Evolutionary conservation across 2,888 invertebrate genomes (phyloP).

Genomic region (Drosophila pullipes): DNA sequence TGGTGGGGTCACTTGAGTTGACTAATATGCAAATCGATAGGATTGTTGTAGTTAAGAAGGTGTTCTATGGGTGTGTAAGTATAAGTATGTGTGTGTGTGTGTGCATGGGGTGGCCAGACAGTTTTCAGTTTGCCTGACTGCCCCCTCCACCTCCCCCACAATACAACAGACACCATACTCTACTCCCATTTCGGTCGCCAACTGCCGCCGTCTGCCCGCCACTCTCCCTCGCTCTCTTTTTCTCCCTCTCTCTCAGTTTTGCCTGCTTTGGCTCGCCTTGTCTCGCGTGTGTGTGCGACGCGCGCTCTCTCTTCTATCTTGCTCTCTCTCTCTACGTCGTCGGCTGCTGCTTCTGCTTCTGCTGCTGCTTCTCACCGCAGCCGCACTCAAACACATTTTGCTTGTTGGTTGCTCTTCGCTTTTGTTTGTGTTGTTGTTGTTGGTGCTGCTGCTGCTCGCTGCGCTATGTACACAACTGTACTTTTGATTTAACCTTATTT

Average conservation of each 20-base stretch:
- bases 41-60: conserved; percentile 47
- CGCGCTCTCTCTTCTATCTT: conserved; percentile 63
- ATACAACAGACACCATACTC: conserved; percentile 27
- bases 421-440: conserved; percentile 73
- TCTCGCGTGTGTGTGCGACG: conserved; percentile 76
- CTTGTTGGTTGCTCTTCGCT: conserved; percentile 76
- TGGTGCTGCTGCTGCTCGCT: conserved; percentile 72
- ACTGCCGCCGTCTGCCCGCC: conserved; percentile 57
- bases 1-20: conserved; percentile 46
- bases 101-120: conserved; percentile 69
- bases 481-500: conserved; percentile 84
- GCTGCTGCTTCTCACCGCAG: conserved; percentile 64
- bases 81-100: conserved; percentile 10
- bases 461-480: conserved; percentile 83
- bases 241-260: conserved; percentile 27
- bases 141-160: conserved; percentile 15
- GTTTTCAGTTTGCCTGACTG: conserved; percentile 42
- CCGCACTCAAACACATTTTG: conserved; percentile 78
- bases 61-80: conserved; percentile 21
- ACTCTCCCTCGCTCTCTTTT: conserved; percentile 48
- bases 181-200: conserved; percentile 57
- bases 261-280: conserved; percentile 56
- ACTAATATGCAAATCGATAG: conserved; percentile 66
- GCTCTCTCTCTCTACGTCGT: conserved; percentile 47
- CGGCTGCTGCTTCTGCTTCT: conserved; percentile 39